Base-by-base conservation (phyloP, 2,113 vertebrate genomes). In the Prolemur simus region DNA sequence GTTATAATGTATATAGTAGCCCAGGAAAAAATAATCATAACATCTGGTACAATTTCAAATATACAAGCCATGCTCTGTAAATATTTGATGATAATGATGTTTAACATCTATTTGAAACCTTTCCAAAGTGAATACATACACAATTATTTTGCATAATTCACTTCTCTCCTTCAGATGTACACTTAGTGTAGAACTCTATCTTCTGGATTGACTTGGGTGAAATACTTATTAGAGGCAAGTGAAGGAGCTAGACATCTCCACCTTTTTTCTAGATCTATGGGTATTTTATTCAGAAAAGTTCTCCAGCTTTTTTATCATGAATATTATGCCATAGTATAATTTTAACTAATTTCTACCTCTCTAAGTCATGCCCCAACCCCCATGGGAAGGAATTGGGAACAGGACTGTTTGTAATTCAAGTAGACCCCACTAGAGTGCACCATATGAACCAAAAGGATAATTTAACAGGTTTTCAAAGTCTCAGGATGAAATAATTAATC, bases 381-480 rank as follows among this genome's bases (percentile, higher is more conserved):
- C 14, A n/a, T 83, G 58, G 80, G 32, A 63, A 49, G 54, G 42
- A 49, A 7, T 17, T 64, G 78, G 34, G 21, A 88, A 86, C 64
- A 77, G 68, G 80, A 39, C 7, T 39, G 15, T 60, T 49, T 96
- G 95, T 87, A 96, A 66, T 82, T 97, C 80, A 68, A 81, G 29
- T 2, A 49, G 86, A 83, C 84, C 81, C 47, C 20, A 29, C 42
- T 93, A 91, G 88, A 97, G 84, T 49, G 60, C 77, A 78, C 71
- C 68, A 78, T 74, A 68, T 0, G 1, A 97, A 74, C 49, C 89
- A 8, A 4, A 97, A 92, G 95, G 37, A 34, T 73, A 85, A 84
- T 87, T 64, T 23, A 83, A 58, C 20, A 66, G 2, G 6, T 15
- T 77, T 73, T 69, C 17, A 63, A 89, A 68, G 45, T 39, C 81